Evolutionary conservation across 2,888 invertebrate species (phyloP), one percentile per base, ranked within the genome.

Genomic region (Magallana nippona): DNA sequence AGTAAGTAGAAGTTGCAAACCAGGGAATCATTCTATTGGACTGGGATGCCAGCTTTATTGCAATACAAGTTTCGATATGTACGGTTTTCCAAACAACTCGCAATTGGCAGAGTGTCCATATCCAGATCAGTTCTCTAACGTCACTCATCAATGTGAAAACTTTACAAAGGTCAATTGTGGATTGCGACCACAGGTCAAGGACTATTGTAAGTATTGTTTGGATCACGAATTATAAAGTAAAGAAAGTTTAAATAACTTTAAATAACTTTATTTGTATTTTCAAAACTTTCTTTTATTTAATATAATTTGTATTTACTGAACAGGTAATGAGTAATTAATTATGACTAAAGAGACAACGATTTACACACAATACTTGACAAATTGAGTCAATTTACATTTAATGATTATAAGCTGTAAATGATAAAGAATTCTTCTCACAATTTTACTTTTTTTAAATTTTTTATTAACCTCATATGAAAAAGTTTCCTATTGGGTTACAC

Each of bases 161-260:
- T 92, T 92, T 83, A 90, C 89, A 44, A 85, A 89, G 2, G 92
- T 92, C 10, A 82, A 87, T 10, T 92, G 92, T 85, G 88, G 88
- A 17, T 85, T 63, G 2, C 86, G 91, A 78, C 80, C 83, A 32
- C 90, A 89, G 80, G 85, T 87, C 10, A 87, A 88, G 77, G 86
- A 88, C 32, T 88, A 88, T 17, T 90, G 90, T 90, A 85, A 88
- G 90, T 88, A 55, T 78, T 78, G 3, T n/a, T 44, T 44, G 44
- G 0, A 44, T 3, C n/a, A n/a, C n/a, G n/a, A n/a, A n/a, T n/a
- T n/a, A n/a, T n/a, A n/a, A n/a, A n/a, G n/a, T n/a, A n/a, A n/a
- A n/a, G n/a, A n/a, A n/a, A n/a, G n/a, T n/a, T n/a, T n/a, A n/a
- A n/a, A n/a, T n/a, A n/a, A n/a, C n/a, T n/a, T n/a, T n/a, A n/a